These are phyloP conservation scores for Pleuronectes platessa DNA, from an alignment of 2,113 vertebrate genomes.

Conservation along the genomic window DNA sequence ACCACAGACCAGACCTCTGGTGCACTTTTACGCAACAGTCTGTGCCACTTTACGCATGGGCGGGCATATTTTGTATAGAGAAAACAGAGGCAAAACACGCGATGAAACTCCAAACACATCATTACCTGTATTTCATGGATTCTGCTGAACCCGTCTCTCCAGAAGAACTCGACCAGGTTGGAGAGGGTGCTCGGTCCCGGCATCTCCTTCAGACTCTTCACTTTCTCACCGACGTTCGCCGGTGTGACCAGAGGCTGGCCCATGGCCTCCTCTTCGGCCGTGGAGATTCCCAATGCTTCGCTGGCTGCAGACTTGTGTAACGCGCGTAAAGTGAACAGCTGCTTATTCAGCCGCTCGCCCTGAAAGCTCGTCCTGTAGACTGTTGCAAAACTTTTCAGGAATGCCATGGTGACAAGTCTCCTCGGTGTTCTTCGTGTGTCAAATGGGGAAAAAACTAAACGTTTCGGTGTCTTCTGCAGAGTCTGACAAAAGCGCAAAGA, in stretches of 20 bases:
- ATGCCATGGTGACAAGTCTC: constrained; percentile 74
- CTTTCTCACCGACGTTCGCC: constrained; percentile 21
- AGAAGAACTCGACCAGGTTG: constrained; percentile 92
- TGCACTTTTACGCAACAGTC: constrained; percentile 60
- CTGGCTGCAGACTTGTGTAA: constrained; percentile 78
- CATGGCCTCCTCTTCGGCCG: constrained; percentile 42
- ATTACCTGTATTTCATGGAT: constrained; percentile 94
- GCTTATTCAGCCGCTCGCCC: constrained; percentile 46
- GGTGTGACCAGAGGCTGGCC: constrained; percentile 39
- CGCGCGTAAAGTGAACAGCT: constrained; percentile 58
- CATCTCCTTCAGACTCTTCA: constrained; percentile 88
- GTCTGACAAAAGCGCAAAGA: background rate
- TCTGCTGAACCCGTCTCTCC: constrained; percentile 89
- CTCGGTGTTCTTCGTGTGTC: background rate
- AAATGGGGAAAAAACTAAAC: background rate
- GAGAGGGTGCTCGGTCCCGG: constrained; percentile 87
- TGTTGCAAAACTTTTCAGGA: constrained; percentile 66
- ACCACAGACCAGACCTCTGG: constrained; percentile 1
- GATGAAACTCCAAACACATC: background rate
- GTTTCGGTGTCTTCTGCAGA: background rate
- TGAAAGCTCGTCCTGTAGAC: constrained; percentile 49
- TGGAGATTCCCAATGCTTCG: constrained; percentile 65
- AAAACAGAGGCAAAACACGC: background rate
- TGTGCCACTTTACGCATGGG: constrained; percentile 50
- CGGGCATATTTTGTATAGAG: background rate